phyloP scores from a whole-genome alignment of 2,113 vertebrate genomes.

The Salvelinus alpinus region DNA sequence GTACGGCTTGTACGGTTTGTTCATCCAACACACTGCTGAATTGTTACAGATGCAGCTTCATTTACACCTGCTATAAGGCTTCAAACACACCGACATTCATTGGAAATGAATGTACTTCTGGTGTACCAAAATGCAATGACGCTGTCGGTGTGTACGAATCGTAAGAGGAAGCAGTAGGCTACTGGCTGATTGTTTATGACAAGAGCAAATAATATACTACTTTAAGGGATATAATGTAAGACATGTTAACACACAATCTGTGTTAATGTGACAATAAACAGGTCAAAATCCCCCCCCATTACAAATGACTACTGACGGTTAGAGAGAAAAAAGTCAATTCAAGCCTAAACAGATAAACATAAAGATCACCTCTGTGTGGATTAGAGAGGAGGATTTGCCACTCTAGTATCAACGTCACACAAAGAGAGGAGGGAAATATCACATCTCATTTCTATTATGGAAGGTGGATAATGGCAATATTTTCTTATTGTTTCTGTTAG shows the following conservation, averaged over 20 bases:
- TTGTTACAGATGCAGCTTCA: too few relatives aligned
- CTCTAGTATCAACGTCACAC: conserved; percentile 51
- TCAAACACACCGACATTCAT: too few relatives aligned
- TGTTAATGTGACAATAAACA: conserved; percentile 1
- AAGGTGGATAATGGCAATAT: conserved; percentile 73
- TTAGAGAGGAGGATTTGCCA: conserved; percentile 69
- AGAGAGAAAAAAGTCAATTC: conserved; percentile 56
- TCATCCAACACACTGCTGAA: neutral
- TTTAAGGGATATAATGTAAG: neutral
- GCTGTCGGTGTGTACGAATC: too few relatives aligned
- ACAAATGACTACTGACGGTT: neutral
- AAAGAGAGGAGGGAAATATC: conserved; percentile 68
- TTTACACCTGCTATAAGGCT: neutral
- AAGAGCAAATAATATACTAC: neutral
- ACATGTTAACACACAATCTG: too few relatives aligned
- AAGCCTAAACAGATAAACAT: conserved; percentile 70
- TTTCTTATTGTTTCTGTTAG: conserved; percentile 69
- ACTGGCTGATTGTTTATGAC: neutral
- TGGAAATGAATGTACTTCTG: too few relatives aligned
- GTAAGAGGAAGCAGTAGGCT: neutral
- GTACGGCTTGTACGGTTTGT: neutral
- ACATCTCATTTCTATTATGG: conserved; percentile 70
- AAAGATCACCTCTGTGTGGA: conserved; percentile 63
- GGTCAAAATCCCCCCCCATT: neutral
- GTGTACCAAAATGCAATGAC: too few relatives aligned